These are phyloP conservation scores for Drosophila lacicola DNA, from an alignment of 2,888 invertebrate genomes.

Conservation along the genomic window DNA sequence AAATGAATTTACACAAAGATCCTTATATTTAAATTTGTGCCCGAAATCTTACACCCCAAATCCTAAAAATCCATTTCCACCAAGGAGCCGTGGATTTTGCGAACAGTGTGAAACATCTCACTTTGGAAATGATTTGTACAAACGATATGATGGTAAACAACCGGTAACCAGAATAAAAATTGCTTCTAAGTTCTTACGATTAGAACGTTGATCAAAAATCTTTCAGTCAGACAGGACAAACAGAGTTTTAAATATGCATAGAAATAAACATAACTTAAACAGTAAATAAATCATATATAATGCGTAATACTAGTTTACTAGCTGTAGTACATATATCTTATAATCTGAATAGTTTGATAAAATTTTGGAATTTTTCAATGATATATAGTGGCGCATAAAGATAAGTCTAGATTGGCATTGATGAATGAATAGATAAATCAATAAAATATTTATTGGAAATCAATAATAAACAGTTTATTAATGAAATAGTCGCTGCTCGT, in stretches of 20 bases:
- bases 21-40: too few relatives aligned
- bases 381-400: slow-evolving; percentile 8
- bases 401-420: not conserved
- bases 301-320: not conserved
- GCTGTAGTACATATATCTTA: not conserved
- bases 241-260: not conserved
- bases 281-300: slow-evolving; percentile 10
- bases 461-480: slow-evolving; percentile 15
- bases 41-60: too few relatives aligned
- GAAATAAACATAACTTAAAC: not conserved
- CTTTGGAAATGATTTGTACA: too few relatives aligned
- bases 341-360: not conserved
- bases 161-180: too few relatives aligned
- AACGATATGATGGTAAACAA: too few relatives aligned
- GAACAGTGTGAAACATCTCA: too few relatives aligned
- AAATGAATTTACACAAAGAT: too few relatives aligned
- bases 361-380: slow-evolving; percentile 6
- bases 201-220: too few relatives aligned
- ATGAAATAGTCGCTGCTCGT: not conserved
- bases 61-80: too few relatives aligned
- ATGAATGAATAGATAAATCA: slow-evolving; percentile 30
- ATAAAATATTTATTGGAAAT: slow-evolving; percentile 13
- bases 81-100: too few relatives aligned
- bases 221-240: too few relatives aligned
- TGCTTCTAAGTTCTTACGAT: too few relatives aligned